Percentiles rank a stretch among this genome's conserved stretches.
These are phyloP conservation scores for Psephotus haematonotus DNA, from an alignment of 2,113 vertebrate genomes.

Conservation along the genomic window DNA sequence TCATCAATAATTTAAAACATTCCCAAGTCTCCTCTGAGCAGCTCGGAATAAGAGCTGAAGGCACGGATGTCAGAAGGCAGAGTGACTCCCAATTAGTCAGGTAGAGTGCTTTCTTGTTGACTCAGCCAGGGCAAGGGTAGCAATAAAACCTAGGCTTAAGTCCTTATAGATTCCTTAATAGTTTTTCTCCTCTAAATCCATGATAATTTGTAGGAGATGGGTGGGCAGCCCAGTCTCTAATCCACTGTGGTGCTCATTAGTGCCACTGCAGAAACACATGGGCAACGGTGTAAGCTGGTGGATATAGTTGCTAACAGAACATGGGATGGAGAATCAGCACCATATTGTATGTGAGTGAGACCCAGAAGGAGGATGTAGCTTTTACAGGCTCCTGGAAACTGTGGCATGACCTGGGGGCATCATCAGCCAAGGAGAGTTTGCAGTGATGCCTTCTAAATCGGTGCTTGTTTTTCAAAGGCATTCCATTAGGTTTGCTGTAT, in stretches of 20 bases:
- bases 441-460: neutral
- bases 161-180: slow-evolving; percentile 37
- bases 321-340: neutral
- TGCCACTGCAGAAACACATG: neutral
- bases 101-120: slow-evolving; percentile 59
- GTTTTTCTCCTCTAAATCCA: slow-evolving; percentile 25
- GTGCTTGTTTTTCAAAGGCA: neutral
- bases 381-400: neutral
- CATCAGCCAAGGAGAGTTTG: neutral
- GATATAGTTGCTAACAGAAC: neutral
- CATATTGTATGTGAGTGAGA: neutral
- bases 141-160: slow-evolving; percentile 22
- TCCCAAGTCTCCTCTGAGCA: slow-evolving; percentile 31
- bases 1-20: slow-evolving; percentile 73
- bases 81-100: slow-evolving; percentile 70
- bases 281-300: rapidly evolving
- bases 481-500: neutral
- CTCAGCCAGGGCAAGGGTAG: slow-evolving; percentile 56
- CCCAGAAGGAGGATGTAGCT: neutral
- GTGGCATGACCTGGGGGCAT: neutral
- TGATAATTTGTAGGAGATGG: slow-evolving; percentile 40
- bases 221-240: neutral
- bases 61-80: slow-evolving; percentile 57
- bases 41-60: slow-evolving; percentile 63
- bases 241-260: slow-evolving; percentile 46